Conservation (phyloP, 2,113 vertebrate species). For the Elanus axillaris region DNA sequence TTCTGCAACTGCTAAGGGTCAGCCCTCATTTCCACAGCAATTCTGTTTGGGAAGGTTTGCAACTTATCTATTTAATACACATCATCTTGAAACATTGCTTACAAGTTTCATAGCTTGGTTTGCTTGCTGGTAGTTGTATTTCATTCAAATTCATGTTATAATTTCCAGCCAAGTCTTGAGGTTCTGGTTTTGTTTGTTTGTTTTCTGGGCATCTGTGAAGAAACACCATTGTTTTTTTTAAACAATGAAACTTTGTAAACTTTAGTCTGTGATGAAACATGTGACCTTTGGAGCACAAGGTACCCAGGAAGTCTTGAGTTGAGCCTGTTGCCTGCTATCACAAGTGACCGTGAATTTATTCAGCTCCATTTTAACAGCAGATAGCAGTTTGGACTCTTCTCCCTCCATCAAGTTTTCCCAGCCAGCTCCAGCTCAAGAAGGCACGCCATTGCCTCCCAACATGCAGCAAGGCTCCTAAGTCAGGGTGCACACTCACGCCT, state of each 20-base stretch:
- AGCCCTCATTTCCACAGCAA: background rate
- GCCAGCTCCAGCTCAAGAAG: background rate
- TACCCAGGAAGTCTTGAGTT: background rate
- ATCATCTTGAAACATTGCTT: background rate
- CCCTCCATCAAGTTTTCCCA: rapidly evolving
- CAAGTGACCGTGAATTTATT: background rate
- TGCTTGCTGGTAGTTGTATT: background rate
- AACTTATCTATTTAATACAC: background rate
- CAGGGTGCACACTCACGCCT: no score
- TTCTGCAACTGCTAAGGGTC: background rate
- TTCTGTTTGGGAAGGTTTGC: background rate
- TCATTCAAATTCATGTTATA: background rate
- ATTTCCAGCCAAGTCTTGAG: background rate
- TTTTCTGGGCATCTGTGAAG: background rate
- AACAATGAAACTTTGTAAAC: background rate
- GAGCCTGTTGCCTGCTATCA: background rate
- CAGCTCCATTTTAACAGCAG: background rate
- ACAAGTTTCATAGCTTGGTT: background rate
- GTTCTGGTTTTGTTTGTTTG: background rate
- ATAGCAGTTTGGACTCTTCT: background rate
- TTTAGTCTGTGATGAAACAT: background rate
- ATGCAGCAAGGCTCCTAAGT: no score
- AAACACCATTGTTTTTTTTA: background rate
- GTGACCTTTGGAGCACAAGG: background rate
- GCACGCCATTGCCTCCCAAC: rapidly evolving